These are phyloP conservation scores for Lacanobia wlatinum DNA, from an alignment of 2,888 invertebrate species.

Conservation along the genomic window DNA sequence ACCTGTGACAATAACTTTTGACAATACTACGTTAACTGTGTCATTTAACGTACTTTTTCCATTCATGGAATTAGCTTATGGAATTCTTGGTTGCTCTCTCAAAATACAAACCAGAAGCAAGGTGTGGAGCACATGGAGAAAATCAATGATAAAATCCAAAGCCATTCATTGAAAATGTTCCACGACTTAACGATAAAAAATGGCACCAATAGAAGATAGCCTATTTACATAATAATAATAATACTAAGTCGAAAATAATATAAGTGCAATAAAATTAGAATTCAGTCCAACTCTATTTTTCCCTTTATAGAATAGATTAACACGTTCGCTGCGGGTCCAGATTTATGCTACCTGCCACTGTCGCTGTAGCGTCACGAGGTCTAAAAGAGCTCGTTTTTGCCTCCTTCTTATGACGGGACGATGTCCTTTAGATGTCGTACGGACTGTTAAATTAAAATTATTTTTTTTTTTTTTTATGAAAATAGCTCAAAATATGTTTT, in stretches of 20 bases:
- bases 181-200: background rate
- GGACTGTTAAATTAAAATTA: no score
- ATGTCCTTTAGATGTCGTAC: no score
- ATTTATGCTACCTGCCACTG: no score
- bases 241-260: background rate
- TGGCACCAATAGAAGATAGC: background rate
- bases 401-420: no score
- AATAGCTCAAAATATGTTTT: no score
- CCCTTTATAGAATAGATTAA: background rate
- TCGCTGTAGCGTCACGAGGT: no score
- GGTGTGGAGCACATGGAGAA: conserved; percentile 28
- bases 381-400: no score
- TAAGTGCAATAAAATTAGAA: background rate
- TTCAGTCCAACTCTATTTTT: background rate
- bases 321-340: no score
- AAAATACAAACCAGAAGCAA: conserved; percentile 15
- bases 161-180: background rate
- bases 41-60: conserved; percentile 71
- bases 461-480: no score
- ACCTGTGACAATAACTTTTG: conserved; percentile 61
- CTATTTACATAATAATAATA: background rate
- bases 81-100: conserved; percentile 70
- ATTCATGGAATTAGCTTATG: conserved; percentile 67
- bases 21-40: conserved; percentile 54
- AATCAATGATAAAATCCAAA: conserved; percentile 1